Conservation (phyloP, 2,888 invertebrate species). For the Criorhina ranunculi region DNA sequence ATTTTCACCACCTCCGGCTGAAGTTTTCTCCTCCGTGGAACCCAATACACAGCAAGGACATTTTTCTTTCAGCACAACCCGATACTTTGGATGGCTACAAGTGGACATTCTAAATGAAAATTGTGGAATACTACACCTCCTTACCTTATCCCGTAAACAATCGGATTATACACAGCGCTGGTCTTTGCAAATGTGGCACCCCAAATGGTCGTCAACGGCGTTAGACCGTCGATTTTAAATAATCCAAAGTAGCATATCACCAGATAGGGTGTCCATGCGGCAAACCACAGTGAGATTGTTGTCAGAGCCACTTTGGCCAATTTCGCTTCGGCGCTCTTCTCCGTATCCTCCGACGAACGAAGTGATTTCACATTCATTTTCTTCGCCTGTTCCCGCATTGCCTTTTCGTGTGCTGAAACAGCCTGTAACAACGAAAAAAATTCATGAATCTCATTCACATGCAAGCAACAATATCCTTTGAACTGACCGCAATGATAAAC, state of each 20-base stretch:
- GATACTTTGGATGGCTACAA: conserved; percentile 86
- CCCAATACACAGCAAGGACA: conserved; percentile 85
- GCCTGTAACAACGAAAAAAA: conserved; percentile 84
- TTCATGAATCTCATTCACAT: conserved; percentile 5
- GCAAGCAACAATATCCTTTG: not conserved
- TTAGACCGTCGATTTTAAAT: conserved; percentile 89
- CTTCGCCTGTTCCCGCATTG: conserved; percentile 86
- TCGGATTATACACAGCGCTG: conserved; percentile 86
- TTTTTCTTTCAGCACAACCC: conserved; percentile 86
- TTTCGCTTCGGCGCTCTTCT: conserved; percentile 85
- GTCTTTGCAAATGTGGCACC: conserved; percentile 87
- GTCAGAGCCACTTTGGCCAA: conserved; percentile 87
- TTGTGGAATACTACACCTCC: conserved; percentile 4
- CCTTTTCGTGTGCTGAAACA: conserved; percentile 86
- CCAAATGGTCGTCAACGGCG: conserved; percentile 92
- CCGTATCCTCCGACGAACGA: conserved; percentile 85
- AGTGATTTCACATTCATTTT: conserved; percentile 87
- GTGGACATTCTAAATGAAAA: conserved; percentile 29
- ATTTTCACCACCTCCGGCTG: conserved; percentile 42
- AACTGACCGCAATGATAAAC: conserved; percentile 85
- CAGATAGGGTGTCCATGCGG: conserved; percentile 92
- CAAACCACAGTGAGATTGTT: conserved; percentile 87
- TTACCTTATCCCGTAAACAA: conserved; percentile 87
- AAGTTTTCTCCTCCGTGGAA: conserved; percentile 58
- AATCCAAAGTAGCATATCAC: conserved; percentile 92